phyloP scores from a whole-genome alignment of 2,888 invertebrate species.

The Cordilura impudica region DNA sequence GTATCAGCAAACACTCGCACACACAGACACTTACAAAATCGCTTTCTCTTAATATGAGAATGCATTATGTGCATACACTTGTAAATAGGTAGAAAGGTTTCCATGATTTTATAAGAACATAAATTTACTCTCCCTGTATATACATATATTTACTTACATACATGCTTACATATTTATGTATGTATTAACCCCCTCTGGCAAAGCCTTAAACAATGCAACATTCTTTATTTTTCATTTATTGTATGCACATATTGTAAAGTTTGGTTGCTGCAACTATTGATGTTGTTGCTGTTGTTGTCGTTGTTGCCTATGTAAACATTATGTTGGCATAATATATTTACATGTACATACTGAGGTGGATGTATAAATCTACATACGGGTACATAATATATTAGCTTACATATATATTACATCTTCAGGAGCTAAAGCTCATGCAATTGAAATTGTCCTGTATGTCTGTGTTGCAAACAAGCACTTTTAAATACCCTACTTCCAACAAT shows the following conservation, averaged over 20 bases:
- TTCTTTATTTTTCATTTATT: conserved; percentile 25
- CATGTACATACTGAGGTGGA: background rate
- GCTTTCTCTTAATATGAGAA: background rate
- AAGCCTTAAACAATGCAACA: conserved; percentile 51
- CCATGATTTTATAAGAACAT: conserved; percentile 45
- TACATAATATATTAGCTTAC: conserved; percentile 7
- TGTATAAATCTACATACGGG: conserved; percentile 5
- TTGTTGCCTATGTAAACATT: conserved; percentile 36
- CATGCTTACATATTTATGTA: background rate
- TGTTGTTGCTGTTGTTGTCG: background rate
- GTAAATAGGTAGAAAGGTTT: conserved; percentile 41
- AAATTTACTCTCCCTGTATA: conserved; percentile 33
- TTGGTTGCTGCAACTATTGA: background rate
- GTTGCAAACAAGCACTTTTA: conserved; percentile 34
- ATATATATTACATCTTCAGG: conserved; percentile 36
- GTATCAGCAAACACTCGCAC: background rate
- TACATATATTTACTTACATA: background rate
- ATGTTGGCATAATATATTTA: background rate
- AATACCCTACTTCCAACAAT: background rate
- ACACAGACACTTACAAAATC: background rate
- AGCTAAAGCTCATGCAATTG: conserved; percentile 46
- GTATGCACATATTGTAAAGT: conserved; percentile 13
- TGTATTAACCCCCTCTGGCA: conserved; percentile 24
- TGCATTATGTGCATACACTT: conserved; percentile 23
- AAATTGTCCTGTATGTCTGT: conserved; percentile 32